Evolutionary conservation across 2,113 vertebrate genomes (phyloP).

Genomic region (Tapirus terrestris): DNA sequence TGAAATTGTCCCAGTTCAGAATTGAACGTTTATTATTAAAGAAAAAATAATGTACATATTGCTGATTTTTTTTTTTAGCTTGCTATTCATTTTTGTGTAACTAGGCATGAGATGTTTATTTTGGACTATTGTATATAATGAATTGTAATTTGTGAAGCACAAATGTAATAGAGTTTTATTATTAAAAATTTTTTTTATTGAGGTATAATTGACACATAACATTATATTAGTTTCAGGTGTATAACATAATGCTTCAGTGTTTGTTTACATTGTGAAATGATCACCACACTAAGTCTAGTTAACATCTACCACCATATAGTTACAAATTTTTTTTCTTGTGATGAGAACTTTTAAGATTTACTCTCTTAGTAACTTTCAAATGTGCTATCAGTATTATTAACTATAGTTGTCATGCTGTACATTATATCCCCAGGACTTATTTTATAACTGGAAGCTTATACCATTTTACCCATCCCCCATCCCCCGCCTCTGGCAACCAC

Average conservation of each 20-base stretch:
- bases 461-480: background rate
- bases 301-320: background rate
- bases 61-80: slow-evolving; percentile 82
- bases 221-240: background rate
- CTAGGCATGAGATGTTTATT: slow-evolving; percentile 94
- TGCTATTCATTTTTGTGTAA: slow-evolving; percentile 89
- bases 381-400: background rate
- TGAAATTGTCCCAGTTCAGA: slow-evolving; percentile 85
- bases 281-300: background rate
- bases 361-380: background rate
- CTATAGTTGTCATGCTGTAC: too few relatives aligned
- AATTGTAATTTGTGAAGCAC: slow-evolving; percentile 95
- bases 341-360: background rate
- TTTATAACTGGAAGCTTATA: background rate
- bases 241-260: background rate
- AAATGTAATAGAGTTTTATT: slow-evolving; percentile 98
- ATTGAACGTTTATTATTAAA: slow-evolving; percentile 82
- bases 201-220: background rate
- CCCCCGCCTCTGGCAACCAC: background rate
- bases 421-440: background rate
- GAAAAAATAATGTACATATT: slow-evolving; percentile 84
- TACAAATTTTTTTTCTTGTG: background rate
- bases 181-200: slow-evolving; percentile 70
- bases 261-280: background rate
- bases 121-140: slow-evolving; percentile 93